Evolutionary conservation across 2,797 vertebrate genomes (phyloP).

Genomic region (Heliangelus exortis): DNA sequence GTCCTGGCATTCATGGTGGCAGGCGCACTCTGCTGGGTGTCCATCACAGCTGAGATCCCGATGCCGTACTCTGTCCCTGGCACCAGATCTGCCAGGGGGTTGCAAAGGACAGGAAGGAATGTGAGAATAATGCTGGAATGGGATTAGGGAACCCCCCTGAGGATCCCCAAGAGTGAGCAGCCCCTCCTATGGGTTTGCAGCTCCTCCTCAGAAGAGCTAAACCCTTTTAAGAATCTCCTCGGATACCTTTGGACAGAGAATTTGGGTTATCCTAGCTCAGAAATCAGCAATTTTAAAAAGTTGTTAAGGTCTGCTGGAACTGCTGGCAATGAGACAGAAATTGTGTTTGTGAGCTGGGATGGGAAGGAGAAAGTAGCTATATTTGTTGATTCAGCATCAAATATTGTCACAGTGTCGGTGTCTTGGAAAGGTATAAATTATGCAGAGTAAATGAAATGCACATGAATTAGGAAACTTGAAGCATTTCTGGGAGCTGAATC

Average conservation of each 20-base stretch:
- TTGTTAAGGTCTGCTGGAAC: slow-evolving; percentile 59
- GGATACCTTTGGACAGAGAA: not conserved
- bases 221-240: not conserved
- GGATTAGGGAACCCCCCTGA: not conserved
- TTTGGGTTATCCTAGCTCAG: slow-evolving; percentile 43
- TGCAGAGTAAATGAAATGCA: slow-evolving; percentile 72
- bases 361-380: slow-evolving; percentile 40
- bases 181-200: not conserved
- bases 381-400: slow-evolving; percentile 66
- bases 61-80: slow-evolving; percentile 97
- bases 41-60: slow-evolving; percentile 91
- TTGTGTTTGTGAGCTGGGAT: slow-evolving; percentile 12
- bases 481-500: slow-evolving; percentile 41
- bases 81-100: slow-evolving; percentile 83
- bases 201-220: not conserved
- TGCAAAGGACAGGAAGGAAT: not conserved
- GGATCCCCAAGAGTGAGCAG: not conserved
- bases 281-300: slow-evolving; percentile 44
- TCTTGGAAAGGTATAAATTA: slow-evolving; percentile 59
- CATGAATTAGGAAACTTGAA: slow-evolving; percentile 66
- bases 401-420: slow-evolving; percentile 63
- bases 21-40: slow-evolving; percentile 89
- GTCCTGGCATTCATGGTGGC: slow-evolving; percentile 98
- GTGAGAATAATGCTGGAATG: not conserved
- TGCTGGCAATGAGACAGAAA: slow-evolving; percentile 57